Evolutionary conservation across 2,888 invertebrate species (phyloP).

Genomic region (Drosophila infuscata): DNA sequence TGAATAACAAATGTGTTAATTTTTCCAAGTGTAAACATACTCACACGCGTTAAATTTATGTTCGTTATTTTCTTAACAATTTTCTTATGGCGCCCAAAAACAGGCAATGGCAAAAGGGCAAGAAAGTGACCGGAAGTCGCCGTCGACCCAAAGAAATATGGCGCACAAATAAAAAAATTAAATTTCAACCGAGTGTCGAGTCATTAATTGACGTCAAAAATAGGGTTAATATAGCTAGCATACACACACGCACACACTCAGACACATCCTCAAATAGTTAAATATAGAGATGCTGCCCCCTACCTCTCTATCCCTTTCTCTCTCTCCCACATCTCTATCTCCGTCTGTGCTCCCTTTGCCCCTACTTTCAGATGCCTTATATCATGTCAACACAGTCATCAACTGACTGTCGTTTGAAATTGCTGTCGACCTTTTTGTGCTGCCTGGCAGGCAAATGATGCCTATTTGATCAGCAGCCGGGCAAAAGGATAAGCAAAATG

Average conservation of each 20-base stretch:
- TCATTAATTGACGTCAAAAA: slow-evolving; percentile 80
- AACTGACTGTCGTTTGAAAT: slow-evolving; percentile 78
- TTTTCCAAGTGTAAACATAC: slow-evolving; percentile 1
- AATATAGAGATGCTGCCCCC: slow-evolving; percentile 40
- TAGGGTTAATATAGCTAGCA: slow-evolving; percentile 72
- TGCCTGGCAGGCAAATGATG: slow-evolving; percentile 77
- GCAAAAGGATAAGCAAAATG: slow-evolving; percentile 77
- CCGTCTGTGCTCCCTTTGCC: neutral
- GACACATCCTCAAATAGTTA: slow-evolving; percentile 20
- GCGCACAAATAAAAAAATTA: slow-evolving; percentile 27
- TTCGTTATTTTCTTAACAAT: slow-evolving; percentile 25
- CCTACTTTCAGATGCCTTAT: slow-evolving; percentile 18
- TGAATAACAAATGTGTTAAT: neutral
- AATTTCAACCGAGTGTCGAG: slow-evolving; percentile 45
- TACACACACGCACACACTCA: slow-evolving; percentile 17
- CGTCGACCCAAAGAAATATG: slow-evolving; percentile 63
- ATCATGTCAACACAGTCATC: slow-evolving; percentile 80
- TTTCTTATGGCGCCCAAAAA: slow-evolving; percentile 66
- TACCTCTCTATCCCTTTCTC: neutral
- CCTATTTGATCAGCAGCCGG: slow-evolving; percentile 78
- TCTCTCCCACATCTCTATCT: neutral
- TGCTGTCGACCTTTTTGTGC: slow-evolving; percentile 75
- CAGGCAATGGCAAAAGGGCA: slow-evolving; percentile 65
- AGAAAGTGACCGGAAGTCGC: slow-evolving; percentile 70
- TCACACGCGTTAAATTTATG: slow-evolving; percentile 44